These are phyloP conservation scores for Nymphalis urticae DNA, from an alignment of 2,888 invertebrate species.

Conservation along the genomic window DNA sequence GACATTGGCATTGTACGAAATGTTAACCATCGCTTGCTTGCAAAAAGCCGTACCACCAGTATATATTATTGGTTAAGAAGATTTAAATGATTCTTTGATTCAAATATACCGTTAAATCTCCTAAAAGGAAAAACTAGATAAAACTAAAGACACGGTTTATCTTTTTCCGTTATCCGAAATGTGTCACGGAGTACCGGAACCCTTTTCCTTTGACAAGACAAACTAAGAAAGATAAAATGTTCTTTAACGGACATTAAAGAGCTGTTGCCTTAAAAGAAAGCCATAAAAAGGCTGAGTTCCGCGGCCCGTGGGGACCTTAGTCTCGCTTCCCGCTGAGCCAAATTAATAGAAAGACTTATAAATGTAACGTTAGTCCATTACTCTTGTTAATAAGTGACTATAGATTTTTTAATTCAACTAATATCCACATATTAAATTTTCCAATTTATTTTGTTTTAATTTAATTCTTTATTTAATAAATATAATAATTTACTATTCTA, in stretches of 20 bases:
- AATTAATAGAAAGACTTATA: constrained; percentile 67
- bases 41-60: too few relatives aligned
- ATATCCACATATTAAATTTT: neutral
- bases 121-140: constrained; percentile 44
- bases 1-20: neutral
- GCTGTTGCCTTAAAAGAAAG: constrained; percentile 65
- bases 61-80: too few relatives aligned
- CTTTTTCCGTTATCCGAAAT: constrained; percentile 68
- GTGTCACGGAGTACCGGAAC: constrained; percentile 72
- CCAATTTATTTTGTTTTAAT: too few relatives aligned
- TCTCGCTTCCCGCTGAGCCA: constrained; percentile 53
- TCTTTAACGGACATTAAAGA: constrained; percentile 77
- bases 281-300: constrained; percentile 68
- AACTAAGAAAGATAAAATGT: constrained; percentile 79
- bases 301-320: constrained; percentile 57
- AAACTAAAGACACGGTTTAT: constrained; percentile 62
- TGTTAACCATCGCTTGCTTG: too few relatives aligned
- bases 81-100: constrained; percentile 17
- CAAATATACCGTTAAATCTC: constrained; percentile 27
- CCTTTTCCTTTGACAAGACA: constrained; percentile 70
- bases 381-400: constrained; percentile 1
- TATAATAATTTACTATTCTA: too few relatives aligned
- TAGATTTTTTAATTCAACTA: neutral
- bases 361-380: constrained; percentile 40
- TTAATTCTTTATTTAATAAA: too few relatives aligned